Conservation (phyloP, 1,140 invertebrate species). For the Drosophila nigrodunni region DNA sequence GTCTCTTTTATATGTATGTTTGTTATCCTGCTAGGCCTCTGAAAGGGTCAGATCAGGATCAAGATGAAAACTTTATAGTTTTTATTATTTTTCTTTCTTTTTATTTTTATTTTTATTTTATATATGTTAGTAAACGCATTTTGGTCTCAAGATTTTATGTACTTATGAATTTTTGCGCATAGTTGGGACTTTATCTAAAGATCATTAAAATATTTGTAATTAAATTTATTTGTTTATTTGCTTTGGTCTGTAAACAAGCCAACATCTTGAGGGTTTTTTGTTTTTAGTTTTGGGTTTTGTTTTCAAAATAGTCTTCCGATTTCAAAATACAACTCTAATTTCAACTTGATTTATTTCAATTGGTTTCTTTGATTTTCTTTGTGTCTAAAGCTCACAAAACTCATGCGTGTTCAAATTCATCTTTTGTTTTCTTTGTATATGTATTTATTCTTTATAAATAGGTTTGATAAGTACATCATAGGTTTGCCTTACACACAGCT, state of each 20-base stretch:
- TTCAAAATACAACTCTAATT: conserved; percentile 66
- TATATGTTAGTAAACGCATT: conserved; percentile 69
- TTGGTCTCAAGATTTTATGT: conserved; percentile 74
- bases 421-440: conserved; percentile 13
- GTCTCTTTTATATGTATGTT: not conserved
- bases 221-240: conserved; percentile 14
- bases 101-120: conserved; percentile 6
- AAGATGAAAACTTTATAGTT: conserved; percentile 7
- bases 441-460: conserved; percentile 46
- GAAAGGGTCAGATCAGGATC: conserved; percentile 14
- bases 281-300: conserved; percentile 18
- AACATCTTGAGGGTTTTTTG: conserved; percentile 30
- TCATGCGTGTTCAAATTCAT: conserved; percentile 45
- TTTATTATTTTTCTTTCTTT: conserved; percentile 2
- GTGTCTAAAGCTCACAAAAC: conserved; percentile 56
- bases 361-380: no score
- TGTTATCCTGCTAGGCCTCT: not conserved
- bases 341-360: conserved; percentile 49
- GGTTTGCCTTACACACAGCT: conserved; percentile 51
- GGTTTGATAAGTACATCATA: conserved; percentile 21
- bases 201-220: conserved; percentile 39
- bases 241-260: conserved; percentile 60
- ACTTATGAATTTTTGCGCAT: conserved; percentile 49
- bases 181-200: conserved; percentile 49
- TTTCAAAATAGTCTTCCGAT: conserved; percentile 65